Conservation (phyloP, 2,888 invertebrate genomes). For the Acanthacorydalis orientalis region DNA sequence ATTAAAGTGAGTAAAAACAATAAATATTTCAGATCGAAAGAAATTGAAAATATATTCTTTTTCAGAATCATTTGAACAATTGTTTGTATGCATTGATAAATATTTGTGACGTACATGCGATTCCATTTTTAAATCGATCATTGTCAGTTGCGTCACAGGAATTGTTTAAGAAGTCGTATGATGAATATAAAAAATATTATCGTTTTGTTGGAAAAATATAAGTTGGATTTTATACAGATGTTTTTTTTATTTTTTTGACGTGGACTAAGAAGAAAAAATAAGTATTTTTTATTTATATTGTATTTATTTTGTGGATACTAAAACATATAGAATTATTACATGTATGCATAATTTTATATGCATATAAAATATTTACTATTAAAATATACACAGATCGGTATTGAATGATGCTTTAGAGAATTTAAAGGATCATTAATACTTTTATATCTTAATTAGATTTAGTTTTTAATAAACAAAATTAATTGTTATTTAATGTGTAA, state of each 20-base stretch:
- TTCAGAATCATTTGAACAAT: slow-evolving; percentile 27
- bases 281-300: no score
- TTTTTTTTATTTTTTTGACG: background rate
- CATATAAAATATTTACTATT: no score
- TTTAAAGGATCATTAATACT: no score
- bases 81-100: slow-evolving; percentile 27
- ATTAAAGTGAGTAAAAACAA: slow-evolving; percentile 24
- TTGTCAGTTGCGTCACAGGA: slow-evolving; percentile 28
- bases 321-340: no score
- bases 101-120: slow-evolving; percentile 27
- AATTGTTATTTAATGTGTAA: no score
- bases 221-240: slow-evolving; percentile 2
- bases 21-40: background rate
- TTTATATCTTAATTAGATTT: no score
- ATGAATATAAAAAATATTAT: slow-evolving; percentile 30
- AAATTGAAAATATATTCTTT: slow-evolving; percentile 9
- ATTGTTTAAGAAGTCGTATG: slow-evolving; percentile 27
- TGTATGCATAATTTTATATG: no score
- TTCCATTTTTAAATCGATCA: slow-evolving; percentile 25
- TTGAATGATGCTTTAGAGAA: no score
- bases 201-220: slow-evolving; percentile 31
- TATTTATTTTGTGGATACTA: no score
- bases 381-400: no score
- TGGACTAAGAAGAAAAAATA: background rate
- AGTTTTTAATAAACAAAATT: no score